Evolutionary conservation across 1,140 invertebrate species (phyloP).

Genomic region (Drosophila bocki): DNA sequence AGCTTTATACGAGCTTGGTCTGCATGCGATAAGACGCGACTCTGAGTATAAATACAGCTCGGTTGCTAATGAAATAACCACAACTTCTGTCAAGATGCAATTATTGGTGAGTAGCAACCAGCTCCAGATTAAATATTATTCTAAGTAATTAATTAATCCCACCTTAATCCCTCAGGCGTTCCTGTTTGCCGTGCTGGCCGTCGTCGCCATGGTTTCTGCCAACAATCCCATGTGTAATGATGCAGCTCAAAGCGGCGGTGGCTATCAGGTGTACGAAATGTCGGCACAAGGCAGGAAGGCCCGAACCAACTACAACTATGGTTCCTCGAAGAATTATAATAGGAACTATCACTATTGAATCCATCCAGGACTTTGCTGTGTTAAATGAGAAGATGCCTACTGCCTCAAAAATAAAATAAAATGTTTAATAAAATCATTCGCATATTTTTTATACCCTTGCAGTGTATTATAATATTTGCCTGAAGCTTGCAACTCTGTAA

Average conservation of each 20-base stretch:
- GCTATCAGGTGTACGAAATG: neutral
- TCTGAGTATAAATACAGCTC: constrained; percentile 1
- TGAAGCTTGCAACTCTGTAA: neutral
- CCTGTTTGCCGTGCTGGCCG: constrained; percentile 2
- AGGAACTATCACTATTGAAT: neutral
- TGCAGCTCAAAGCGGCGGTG: neutral
- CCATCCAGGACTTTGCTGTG: neutral
- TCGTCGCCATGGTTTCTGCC: neutral
- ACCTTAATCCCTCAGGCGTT: neutral
- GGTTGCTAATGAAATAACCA: too few species aligned
- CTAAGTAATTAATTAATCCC: neutral
- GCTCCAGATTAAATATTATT: neutral
- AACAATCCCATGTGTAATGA: constrained; percentile 2
- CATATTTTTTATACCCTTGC: neutral
- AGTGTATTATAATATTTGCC: neutral
- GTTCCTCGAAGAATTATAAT: neutral
- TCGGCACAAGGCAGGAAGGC: too few species aligned
- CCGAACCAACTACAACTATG: neutral
- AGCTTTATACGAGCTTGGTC: neutral
- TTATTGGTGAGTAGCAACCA: constrained; percentile 2
- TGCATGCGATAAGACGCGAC: neutral
- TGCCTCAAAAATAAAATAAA: neutral
- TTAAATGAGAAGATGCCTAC: neutral
- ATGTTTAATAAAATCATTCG: neutral
- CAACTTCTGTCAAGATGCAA: neutral